A percentile compares a stretch with the other conserved stretches of the same genome.
These are phyloP conservation scores for Trachymyrmex cornetzi DNA, from an alignment of 1,140 invertebrate species.

Conservation along the genomic window DNA sequence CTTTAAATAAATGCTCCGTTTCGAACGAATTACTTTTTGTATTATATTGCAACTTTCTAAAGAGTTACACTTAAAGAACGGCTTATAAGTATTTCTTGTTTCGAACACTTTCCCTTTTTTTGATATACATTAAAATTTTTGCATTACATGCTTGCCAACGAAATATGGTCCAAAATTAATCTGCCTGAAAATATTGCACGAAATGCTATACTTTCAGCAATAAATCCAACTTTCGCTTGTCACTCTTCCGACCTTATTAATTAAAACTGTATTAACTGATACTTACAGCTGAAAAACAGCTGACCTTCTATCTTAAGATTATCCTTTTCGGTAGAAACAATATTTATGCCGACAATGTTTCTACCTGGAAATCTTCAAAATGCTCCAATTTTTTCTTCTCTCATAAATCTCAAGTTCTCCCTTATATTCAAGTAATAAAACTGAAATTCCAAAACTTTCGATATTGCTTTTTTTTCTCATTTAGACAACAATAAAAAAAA, in stretches of 20 bases:
- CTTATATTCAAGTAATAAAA: background rate
- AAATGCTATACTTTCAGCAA: background rate
- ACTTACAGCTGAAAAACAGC: background rate
- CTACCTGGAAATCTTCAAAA: background rate
- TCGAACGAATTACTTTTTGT: no score
- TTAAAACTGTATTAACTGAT: background rate
- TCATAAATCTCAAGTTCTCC: background rate
- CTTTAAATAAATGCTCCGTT: no score
- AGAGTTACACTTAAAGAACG: background rate
- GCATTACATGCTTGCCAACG: background rate
- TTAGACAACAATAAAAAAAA: background rate
- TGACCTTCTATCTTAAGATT: background rate
- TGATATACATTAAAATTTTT: background rate
- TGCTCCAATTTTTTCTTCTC: background rate
- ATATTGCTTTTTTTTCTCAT: background rate
- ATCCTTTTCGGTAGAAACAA: background rate
- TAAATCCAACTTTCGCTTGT: background rate
- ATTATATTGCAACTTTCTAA: background rate
- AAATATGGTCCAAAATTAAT: background rate
- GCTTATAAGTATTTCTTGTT: background rate
- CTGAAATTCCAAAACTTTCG: background rate
- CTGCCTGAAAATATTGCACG: background rate
- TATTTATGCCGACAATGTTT: background rate
- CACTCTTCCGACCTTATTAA: background rate
- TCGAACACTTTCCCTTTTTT: background rate